Evolutionary conservation across 2,113 vertebrate species (phyloP).

Genomic region (Apus apus): DNA sequence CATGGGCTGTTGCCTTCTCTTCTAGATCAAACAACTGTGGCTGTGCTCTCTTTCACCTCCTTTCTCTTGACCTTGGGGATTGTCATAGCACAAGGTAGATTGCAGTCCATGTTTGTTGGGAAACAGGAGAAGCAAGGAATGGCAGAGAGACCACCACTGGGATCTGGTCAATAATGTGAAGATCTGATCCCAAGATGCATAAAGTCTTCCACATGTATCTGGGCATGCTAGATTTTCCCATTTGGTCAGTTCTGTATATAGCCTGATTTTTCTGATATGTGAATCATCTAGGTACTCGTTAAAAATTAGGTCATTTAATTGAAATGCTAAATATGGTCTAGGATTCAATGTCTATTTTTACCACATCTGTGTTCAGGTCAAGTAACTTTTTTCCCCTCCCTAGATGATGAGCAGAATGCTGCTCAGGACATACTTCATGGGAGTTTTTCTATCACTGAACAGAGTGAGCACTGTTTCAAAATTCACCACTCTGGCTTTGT

Average conservation of each 20-base stretch:
- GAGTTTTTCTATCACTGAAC: neutral
- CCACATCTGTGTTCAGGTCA: neutral
- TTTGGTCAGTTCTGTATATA: neutral
- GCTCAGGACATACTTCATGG: neutral
- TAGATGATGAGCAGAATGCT: neutral
- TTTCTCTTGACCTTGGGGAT: neutral
- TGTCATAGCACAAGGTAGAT: neutral
- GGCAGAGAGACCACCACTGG: neutral
- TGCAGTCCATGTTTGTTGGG: neutral
- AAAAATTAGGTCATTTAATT: conserved; percentile 57
- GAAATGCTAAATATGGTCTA: conserved; percentile 32
- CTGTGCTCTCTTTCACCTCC: neutral
- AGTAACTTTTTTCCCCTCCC: neutral
- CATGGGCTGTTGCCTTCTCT: neutral
- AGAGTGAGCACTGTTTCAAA: neutral
- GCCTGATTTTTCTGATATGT: conserved; percentile 26
- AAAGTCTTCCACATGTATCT: neutral
- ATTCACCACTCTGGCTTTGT: rapidly evolving
- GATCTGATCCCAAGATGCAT: neutral
- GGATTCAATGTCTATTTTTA: conserved; percentile 44
- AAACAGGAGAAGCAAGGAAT: neutral
- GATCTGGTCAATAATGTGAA: neutral
- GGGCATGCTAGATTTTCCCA: neutral
- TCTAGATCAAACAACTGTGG: neutral
- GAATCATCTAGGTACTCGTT: conserved; percentile 50